Evolutionary conservation across 2,888 invertebrate genomes (phyloP).

Genomic region (Campoletis raptor): DNA sequence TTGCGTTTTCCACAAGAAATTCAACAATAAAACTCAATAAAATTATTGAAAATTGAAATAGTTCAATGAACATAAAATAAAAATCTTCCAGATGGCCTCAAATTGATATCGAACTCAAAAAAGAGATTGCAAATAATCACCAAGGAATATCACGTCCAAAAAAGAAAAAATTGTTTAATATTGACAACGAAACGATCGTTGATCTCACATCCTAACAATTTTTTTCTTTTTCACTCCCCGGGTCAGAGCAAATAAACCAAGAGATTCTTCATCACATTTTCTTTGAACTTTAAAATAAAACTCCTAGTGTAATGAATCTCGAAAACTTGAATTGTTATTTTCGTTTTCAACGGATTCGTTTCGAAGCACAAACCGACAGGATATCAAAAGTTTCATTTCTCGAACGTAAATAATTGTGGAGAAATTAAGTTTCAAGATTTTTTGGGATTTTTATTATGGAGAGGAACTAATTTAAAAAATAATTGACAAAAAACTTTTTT

Average conservation of each 20-base stretch:
- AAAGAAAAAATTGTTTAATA: conserved; percentile 59
- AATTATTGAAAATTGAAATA: background rate
- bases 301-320: background rate
- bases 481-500: background rate
- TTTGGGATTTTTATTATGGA: background rate
- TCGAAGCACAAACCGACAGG: no score
- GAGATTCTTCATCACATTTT: background rate
- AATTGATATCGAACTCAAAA: conserved; percentile 52
- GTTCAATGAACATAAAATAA: background rate
- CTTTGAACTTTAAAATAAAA: background rate
- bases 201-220: conserved; percentile 48
- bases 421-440: background rate
- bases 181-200: conserved; percentile 42
- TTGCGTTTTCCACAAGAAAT: background rate
- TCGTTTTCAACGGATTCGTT: background rate
- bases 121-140: background rate
- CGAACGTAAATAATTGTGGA: background rate
- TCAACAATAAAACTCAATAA: background rate
- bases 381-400: background rate
- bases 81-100: conserved; percentile 62
- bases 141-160: background rate
- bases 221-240: no score
- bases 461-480: background rate
- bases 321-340: background rate
- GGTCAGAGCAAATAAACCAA: background rate